Percentiles rank a stretch among this genome's conserved stretches.
These are phyloP conservation scores for Phymatocera aterrima DNA, from an alignment of 2,888 invertebrate species.

Conservation along the genomic window DNA sequence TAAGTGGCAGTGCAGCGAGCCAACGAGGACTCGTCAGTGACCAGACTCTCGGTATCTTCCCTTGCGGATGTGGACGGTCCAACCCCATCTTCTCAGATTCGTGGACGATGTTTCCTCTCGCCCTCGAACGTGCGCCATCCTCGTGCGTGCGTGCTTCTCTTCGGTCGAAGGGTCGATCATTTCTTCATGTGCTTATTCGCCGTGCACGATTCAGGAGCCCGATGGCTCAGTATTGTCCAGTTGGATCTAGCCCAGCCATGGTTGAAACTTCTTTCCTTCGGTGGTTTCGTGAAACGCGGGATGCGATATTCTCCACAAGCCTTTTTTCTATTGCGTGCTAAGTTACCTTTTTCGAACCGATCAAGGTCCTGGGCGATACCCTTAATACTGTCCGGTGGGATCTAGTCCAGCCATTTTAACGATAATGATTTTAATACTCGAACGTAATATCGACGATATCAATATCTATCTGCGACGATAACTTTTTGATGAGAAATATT, in stretches of 20 bases:
- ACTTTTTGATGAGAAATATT: not conserved
- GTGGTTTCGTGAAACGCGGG: not conserved
- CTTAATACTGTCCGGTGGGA: constrained; percentile 67
- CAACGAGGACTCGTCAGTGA: constrained; percentile 22
- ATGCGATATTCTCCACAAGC: not conserved
- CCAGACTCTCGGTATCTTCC: constrained; percentile 65
- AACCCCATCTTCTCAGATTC: constrained; percentile 69
- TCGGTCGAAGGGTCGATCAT: constrained; percentile 43
- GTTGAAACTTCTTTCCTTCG: constrained; percentile 20
- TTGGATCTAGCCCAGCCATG: constrained; percentile 66
- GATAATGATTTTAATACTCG: not conserved
- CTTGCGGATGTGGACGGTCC: constrained; percentile 73
- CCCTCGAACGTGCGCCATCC: constrained; percentile 63
- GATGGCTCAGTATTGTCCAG: constrained; percentile 66
- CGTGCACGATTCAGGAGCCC: constrained; percentile 41
- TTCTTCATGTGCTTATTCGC: constrained; percentile 49
- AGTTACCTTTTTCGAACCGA: not conserved
- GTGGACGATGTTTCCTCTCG: constrained; percentile 70
- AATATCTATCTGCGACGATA: not conserved
- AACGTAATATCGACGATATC: not conserved
- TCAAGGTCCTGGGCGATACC: constrained; percentile 10
- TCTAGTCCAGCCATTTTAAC: constrained; percentile 63
- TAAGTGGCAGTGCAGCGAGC: constrained; percentile 44
- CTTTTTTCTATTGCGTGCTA: not conserved
- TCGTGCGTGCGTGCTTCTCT: constrained; percentile 48